Percentiles rank a stretch among this genome's conserved stretches.
These are phyloP conservation scores for Myiozetetes cayanensis DNA, from an alignment of 2,113 vertebrate genomes.

Conservation along the genomic window DNA sequence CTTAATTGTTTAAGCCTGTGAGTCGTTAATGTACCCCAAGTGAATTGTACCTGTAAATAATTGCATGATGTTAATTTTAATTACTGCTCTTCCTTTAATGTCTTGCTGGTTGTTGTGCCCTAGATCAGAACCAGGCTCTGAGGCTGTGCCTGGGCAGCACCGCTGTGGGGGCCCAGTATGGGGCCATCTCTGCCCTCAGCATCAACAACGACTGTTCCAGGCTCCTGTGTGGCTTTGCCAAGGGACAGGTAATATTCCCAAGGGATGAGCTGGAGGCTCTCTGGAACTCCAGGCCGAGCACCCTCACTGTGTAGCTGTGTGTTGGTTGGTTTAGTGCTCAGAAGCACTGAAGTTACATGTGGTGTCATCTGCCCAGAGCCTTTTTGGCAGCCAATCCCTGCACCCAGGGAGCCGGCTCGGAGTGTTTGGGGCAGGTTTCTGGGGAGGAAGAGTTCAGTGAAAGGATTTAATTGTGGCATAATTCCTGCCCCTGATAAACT, in stretches of 20 bases:
- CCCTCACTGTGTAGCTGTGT: not conserved
- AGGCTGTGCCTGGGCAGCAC: constrained; percentile 92
- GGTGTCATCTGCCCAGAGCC: not conserved
- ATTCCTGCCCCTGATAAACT: not conserved
- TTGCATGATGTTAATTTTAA: not conserved
- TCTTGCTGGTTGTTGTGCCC: not conserved
- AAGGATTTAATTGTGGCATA: not conserved
- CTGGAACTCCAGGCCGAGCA: not conserved
- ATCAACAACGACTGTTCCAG: constrained; percentile 95
- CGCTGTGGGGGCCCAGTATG: constrained; percentile 90
- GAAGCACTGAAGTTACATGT: accelerated
- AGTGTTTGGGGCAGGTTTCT: not conserved
- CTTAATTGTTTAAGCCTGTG: not conserved
- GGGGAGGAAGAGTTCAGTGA: not conserved
- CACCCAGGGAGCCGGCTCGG: not conserved
- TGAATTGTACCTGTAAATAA: not conserved
- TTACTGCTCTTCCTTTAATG: not conserved
- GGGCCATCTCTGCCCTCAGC: constrained; percentile 93
- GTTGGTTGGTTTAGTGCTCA: not conserved
- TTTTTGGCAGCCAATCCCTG: not conserved
- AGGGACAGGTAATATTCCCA: constrained; percentile 86
- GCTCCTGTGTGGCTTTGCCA: constrained; percentile 96
- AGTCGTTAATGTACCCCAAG: not conserved
- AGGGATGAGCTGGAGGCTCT: not conserved
- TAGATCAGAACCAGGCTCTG: constrained; percentile 95